These are phyloP conservation scores for Anhinga rufa DNA, from an alignment of 2,113 vertebrate genomes.

Conservation along the genomic window DNA sequence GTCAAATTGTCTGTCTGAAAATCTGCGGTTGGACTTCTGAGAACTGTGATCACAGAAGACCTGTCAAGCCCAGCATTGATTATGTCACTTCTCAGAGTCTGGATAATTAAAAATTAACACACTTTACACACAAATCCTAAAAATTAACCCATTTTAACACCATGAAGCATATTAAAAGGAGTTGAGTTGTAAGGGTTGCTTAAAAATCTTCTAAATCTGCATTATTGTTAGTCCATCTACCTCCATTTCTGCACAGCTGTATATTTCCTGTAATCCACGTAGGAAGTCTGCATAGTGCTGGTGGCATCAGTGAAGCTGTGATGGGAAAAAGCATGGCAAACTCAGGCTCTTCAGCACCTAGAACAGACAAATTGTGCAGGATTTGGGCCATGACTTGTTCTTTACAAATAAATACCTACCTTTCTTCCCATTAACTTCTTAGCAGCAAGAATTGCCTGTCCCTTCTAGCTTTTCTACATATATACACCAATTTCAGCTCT, in stretches of 20 bases:
- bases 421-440: not conserved
- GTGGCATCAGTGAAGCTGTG: not conserved
- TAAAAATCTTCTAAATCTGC: not conserved
- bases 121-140: not conserved
- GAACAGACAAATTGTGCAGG: not conserved
- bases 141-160: not conserved
- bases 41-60: not conserved
- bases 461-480: not conserved
- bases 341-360: not conserved
- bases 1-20: not conserved
- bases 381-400: not conserved
- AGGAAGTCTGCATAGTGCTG: not conserved
- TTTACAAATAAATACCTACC: not conserved
- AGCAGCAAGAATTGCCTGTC: not conserved
- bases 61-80: not conserved
- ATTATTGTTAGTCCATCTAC: not conserved
- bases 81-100: not conserved
- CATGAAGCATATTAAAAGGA: not conserved
- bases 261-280: not conserved
- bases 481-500: not conserved
- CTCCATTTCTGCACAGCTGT: not conserved
- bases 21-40: not conserved
- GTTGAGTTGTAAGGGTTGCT: not conserved
- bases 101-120: not conserved
- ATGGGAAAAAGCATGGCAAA: not conserved